A percentile compares a stretch with the other conserved stretches of the same genome.
These are phyloP conservation scores for Physella acuta DNA, from an alignment of 1,140 invertebrate genomes.

Conservation along the genomic window DNA sequence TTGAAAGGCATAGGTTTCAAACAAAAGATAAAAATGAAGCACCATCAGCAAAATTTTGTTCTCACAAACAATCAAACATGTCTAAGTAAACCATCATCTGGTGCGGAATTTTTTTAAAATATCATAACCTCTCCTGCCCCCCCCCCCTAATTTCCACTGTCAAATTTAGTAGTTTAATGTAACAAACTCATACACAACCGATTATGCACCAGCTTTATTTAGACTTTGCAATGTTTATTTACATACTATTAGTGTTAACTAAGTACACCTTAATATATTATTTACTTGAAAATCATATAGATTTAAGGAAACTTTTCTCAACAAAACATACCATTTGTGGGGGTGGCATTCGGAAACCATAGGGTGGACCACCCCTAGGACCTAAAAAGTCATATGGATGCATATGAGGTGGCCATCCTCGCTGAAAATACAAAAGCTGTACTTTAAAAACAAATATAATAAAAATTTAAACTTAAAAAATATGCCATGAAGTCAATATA, in stretches of 20 bases:
- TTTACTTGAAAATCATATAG: not conserved
- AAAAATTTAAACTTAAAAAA: not conserved
- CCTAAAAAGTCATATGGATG: conserved; percentile 53
- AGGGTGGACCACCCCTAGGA: conserved; percentile 43
- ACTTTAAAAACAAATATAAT: not conserved
- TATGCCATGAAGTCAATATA: not conserved
- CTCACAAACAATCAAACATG: no score
- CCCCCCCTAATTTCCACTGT: no score
- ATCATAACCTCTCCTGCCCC: not conserved
- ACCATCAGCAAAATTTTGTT: no score
- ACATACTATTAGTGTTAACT: no score
- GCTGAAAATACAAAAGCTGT: conserved; percentile 29
- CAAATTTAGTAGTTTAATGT: no score
- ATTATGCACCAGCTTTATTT: no score
- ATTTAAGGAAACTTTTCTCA: not conserved
- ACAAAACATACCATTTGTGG: conserved; percentile 36
- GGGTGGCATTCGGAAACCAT: conserved; percentile 45
- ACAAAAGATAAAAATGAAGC: no score
- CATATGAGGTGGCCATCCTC: conserved; percentile 44
- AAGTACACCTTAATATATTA: no score
- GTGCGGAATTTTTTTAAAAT: not conserved
- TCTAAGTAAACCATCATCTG: conserved; percentile 11
- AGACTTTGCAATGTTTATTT: no score
- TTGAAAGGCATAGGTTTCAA: no score
- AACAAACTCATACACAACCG: no score